Evolutionary conservation across 92 coral and sea anemone genomes (phyloP), one percentile per base, ranked within the genome.

Genomic region (Porites rus): DNA sequence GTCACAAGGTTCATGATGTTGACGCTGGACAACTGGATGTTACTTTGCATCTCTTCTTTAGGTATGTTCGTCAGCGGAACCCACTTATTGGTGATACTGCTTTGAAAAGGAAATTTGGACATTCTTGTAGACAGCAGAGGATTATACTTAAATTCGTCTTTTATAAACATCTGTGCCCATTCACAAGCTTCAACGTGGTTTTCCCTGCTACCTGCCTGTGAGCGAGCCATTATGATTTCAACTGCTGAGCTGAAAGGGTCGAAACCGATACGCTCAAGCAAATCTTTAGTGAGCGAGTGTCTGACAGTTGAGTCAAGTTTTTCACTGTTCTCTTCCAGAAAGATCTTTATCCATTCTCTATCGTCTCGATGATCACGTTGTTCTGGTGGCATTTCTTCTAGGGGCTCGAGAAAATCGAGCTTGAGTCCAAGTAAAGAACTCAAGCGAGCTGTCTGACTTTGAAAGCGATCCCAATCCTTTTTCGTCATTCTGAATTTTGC

Each of bases 61-160:
- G 19, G 10, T 54, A 14, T 25, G 13, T 1, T 65, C 7, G 66
- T 58, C 7, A 22, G 72, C 2, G 28, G 62, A 19, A 79, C 72
- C 90, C 90, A 87, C 61, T 22, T 7, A 73, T 87, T 72, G 25
- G 56, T 59, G 5, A 2, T 3, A 4, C n/a, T 28, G 24, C 53
- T 61, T 9, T 5, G 20, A 59, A 53, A 20, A 13, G 90, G 81
- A 73, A 87, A 87, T 60, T 56, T 76, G 20, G 67, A 1, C 31
- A 28, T 28, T 28, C 31, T 28, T 28, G 31, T 28, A n/a, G 90
- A 80, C 12, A 90, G 82, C 58, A 90, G 64, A 21, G 88, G 85
- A 22, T 88, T 79, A 78, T 91, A 91, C 64, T 83, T 88, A 16
- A 91, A 88, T 63, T 91, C 94, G 58, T 91, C 92, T 67, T 18